Conservation (phyloP, 2,113 vertebrate species). For the Notechis scutatus region DNA sequence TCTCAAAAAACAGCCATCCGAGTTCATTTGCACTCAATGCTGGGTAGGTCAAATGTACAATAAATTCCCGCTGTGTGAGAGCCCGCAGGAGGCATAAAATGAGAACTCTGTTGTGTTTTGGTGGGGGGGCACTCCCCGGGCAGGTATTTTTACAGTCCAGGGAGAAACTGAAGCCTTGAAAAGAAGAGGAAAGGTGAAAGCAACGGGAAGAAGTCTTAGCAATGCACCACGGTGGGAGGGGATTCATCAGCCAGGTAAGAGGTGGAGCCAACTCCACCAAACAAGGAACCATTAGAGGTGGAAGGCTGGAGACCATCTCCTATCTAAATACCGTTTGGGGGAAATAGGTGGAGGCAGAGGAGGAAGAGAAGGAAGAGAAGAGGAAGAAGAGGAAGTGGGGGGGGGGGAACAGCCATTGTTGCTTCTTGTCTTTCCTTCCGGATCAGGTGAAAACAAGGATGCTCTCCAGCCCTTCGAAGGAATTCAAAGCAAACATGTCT, state of each 20-base stretch:
- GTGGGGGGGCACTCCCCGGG: neutral
- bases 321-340: too few relatives aligned
- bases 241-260: neutral
- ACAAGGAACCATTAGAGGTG: neutral
- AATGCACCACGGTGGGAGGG: neutral
- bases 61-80: neutral
- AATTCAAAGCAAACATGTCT: neutral
- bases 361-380: too few relatives aligned
- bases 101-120: neutral
- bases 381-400: too few relatives aligned
- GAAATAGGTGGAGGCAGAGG: too few relatives aligned
- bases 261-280: neutral
- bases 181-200: constrained; percentile 13
- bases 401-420: neutral
- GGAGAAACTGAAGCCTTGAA: neutral
- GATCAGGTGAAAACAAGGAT: neutral
- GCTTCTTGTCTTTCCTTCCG: neutral
- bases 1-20: too few relatives aligned
- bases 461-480: neutral
- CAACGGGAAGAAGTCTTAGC: neutral
- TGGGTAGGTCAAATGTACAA: neutral
- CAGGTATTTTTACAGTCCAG: neutral
- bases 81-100: neutral
- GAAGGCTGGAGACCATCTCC: neutral
- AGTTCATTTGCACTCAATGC: neutral